Evolutionary conservation across 2,113 vertebrate species (phyloP), one percentile per base, ranked within the genome.

Genomic region (Phalacrocorax brasilianus): DNA sequence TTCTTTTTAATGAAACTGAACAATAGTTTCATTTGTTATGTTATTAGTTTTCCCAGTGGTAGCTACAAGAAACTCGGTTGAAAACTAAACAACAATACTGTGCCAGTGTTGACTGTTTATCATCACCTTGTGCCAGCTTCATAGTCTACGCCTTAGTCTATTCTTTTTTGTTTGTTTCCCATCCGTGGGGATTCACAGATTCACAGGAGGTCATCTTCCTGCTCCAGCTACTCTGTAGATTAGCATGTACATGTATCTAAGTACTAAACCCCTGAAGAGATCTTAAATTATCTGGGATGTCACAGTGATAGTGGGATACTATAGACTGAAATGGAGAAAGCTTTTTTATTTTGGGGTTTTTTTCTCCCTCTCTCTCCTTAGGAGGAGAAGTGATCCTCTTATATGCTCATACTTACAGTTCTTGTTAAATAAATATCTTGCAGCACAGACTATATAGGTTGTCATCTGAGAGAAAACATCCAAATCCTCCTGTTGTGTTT

Each of bases 1-100:
- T 98, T 97, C 98, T 98, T 97, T 97, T 98, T 98, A 98, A 98
- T 98, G 98, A 98, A 98, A 98, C 97, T 91, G 97, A 98, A 97
- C 97, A 98, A 97, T 98, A 97, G 96, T 98, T 98, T 98, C 97
- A 97, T 98, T 98, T 97, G 97, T 98, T 97, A 97, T 86, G 92
- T 98, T 98, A 97, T 97, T 98, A 97, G 97, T 97, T 98, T 97
- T 97, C 97, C 97, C 97, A 95, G 87, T 93, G 96, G 98, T 94
- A 97, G 95, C 91, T 77, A 76, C 8, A 89, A 94, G 96, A 95
- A 97, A 93, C 94, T 85, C 77, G 3, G 72, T 67, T 92, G 94
- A 95, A 94, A 96, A 88, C 77, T 38, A 78, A 97, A 95, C 92
- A 92, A 82, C 93, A 85, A 76, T 40, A 1, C 83, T 85, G 83